These are phyloP conservation scores for Leptopilina myrica DNA, from an alignment of 2,888 invertebrate genomes.

Conservation along the genomic window DNA sequence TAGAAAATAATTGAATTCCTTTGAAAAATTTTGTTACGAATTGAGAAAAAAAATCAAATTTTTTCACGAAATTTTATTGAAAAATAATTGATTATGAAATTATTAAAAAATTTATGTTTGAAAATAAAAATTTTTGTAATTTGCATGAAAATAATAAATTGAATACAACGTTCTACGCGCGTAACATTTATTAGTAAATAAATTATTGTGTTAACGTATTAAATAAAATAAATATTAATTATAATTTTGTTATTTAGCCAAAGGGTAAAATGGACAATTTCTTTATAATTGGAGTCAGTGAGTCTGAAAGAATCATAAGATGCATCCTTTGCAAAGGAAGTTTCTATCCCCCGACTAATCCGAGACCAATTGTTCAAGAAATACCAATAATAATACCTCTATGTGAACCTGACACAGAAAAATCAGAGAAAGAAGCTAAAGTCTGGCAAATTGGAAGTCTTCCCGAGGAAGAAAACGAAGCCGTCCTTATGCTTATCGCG, in stretches of 20 bases:
- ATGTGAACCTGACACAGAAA: slow-evolving; percentile 88
- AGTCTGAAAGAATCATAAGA: slow-evolving; percentile 86
- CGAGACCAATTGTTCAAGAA: slow-evolving; percentile 89
- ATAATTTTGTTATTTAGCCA: slow-evolving; percentile 72
- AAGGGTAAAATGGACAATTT: slow-evolving; percentile 86
- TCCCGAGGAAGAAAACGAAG: slow-evolving; percentile 83
- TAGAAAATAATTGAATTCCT: too few relatives aligned
- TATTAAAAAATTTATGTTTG: too few relatives aligned
- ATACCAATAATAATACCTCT: slow-evolving; percentile 86
- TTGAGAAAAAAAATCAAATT: too few relatives aligned
- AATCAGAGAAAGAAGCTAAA: slow-evolving; percentile 88
- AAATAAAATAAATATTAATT: background rate
- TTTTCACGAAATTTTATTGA: too few relatives aligned
- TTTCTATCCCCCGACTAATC: slow-evolving; percentile 90
- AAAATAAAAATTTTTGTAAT: too few relatives aligned
- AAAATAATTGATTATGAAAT: too few relatives aligned
- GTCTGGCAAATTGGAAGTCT: slow-evolving; percentile 83
- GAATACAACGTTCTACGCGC: too few relatives aligned
- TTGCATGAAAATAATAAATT: too few relatives aligned
- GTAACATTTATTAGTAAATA: too few relatives aligned
- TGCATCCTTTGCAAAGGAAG: slow-evolving; percentile 93
- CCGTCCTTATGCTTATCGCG: slow-evolving; percentile 93
- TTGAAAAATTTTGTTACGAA: too few relatives aligned
- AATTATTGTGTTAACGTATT: too few relatives aligned
- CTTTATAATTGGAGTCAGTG: slow-evolving; percentile 88